Evolutionary conservation across 2,888 invertebrate species (phyloP).

Genomic region (Achlya flavicornis): DNA sequence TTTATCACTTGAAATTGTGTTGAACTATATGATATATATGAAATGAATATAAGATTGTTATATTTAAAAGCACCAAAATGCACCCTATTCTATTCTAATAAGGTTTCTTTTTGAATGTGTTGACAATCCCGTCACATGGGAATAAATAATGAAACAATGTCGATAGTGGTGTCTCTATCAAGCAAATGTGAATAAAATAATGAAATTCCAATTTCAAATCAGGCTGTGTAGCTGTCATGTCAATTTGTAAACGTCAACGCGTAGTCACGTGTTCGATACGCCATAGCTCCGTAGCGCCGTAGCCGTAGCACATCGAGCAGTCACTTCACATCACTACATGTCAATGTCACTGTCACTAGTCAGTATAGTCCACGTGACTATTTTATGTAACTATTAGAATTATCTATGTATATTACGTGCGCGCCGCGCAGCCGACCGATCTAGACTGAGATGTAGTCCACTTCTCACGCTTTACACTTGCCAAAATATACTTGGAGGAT

Average conservation of each 20-base stretch:
- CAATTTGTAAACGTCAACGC: conserved; percentile 34
- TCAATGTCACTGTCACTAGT: conserved; percentile 36
- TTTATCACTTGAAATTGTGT: neutral
- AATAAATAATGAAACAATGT: no score
- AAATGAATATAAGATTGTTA: neutral
- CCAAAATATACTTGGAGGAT: conserved; percentile 61
- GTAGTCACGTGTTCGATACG: conserved; percentile 41
- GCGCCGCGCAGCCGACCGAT: conserved; percentile 63
- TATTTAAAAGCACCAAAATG: neutral
- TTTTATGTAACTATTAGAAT: conserved; percentile 47
- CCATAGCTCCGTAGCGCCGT: conserved; percentile 33
- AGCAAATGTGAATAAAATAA: neutral
- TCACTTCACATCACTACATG: conserved; percentile 30
- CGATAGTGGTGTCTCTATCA: no score
- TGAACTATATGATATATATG: neutral
- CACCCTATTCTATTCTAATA: neutral
- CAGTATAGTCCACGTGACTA: conserved; percentile 20
- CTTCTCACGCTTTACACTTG: conserved; percentile 57
- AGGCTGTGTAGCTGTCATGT: conserved; percentile 24
- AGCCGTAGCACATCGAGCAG: conserved; percentile 35
- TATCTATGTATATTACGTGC: conserved; percentile 60
- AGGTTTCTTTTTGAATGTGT: neutral
- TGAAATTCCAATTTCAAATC: conserved; percentile 37
- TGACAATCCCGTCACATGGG: neutral
- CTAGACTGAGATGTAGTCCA: conserved; percentile 70